These are phyloP conservation scores for Lypha dubia DNA, from an alignment of 2,888 invertebrate genomes.

Conservation along the genomic window DNA sequence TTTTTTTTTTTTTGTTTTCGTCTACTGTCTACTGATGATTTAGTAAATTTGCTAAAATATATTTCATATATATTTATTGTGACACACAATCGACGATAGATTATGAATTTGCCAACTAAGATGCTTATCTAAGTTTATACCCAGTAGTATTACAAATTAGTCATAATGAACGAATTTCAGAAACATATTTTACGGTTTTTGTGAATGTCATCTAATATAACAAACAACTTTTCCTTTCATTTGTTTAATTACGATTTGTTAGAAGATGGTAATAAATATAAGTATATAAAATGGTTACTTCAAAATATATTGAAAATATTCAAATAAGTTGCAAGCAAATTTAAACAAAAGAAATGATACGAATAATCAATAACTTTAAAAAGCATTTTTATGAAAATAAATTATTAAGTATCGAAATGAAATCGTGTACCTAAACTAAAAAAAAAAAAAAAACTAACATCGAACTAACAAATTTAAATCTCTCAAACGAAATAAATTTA, in stretches of 20 bases:
- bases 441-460: conserved; percentile 53
- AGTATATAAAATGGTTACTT: conserved; percentile 9
- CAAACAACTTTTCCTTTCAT: conserved; percentile 62
- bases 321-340: conserved; percentile 19
- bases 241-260: not conserved
- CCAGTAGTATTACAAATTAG: too few relatives aligned
- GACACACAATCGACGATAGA: too few relatives aligned
- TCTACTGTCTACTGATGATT: too few relatives aligned
- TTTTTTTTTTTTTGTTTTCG: too few relatives aligned
- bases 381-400: not conserved
- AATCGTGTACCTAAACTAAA: too few relatives aligned
- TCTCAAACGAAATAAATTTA: conserved; percentile 35
- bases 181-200: too few relatives aligned
- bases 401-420: conserved; percentile 1
- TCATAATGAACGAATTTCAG: too few relatives aligned
- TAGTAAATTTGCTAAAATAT: too few relatives aligned
- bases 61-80: too few relatives aligned
- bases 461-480: conserved; percentile 29
- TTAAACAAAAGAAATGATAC: not conserved
- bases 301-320: not conserved
- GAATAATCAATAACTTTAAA: not conserved
- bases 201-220: not conserved
- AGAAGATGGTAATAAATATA: conserved; percentile 5
- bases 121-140: too few relatives aligned
- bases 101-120: too few relatives aligned